phyloP scores from a whole-genome alignment of 2,113 vertebrate genomes.

The Elachura formosa region DNA sequence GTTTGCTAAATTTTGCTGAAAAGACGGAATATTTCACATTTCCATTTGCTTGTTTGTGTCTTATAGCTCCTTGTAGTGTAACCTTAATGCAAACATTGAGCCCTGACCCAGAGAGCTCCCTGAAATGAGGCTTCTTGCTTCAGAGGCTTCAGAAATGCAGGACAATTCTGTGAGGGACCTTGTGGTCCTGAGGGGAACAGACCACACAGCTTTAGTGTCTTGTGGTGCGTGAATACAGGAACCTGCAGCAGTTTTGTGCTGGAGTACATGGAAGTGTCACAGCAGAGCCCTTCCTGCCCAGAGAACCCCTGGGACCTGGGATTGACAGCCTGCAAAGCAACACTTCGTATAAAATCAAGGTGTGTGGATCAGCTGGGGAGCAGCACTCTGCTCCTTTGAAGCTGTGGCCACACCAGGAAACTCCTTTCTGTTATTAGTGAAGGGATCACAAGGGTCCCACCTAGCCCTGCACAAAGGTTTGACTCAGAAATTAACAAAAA shows the following conservation, averaged over 20 bases:
- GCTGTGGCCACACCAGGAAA: not conserved
- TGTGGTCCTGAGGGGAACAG: not conserved
- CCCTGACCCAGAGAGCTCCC: not conserved
- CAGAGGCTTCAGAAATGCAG: not conserved
- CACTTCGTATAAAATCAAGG: not conserved
- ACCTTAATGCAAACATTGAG: not conserved
- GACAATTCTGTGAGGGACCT: not conserved
- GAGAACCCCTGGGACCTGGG: not conserved
- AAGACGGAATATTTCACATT: not conserved
- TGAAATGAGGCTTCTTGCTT: not conserved
- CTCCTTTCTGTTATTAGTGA: not conserved
- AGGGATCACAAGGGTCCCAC: not conserved
- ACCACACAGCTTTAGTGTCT: not conserved
- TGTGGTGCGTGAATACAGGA: not conserved
- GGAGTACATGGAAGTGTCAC: not conserved
- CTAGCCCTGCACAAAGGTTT: fast-evolving
- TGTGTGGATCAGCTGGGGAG: not conserved
- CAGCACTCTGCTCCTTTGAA: not conserved
- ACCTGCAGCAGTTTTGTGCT: not conserved
- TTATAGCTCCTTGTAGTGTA: not conserved
- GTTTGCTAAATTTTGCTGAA: not conserved
- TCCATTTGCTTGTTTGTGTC: not conserved
- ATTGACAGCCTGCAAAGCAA: not conserved
- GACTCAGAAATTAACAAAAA: not conserved
- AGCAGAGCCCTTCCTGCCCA: not conserved